Evolutionary conservation across 1,140 invertebrate species (phyloP), one percentile per base, ranked within the genome.

Genomic region (Latrodectus geometricus): DNA sequence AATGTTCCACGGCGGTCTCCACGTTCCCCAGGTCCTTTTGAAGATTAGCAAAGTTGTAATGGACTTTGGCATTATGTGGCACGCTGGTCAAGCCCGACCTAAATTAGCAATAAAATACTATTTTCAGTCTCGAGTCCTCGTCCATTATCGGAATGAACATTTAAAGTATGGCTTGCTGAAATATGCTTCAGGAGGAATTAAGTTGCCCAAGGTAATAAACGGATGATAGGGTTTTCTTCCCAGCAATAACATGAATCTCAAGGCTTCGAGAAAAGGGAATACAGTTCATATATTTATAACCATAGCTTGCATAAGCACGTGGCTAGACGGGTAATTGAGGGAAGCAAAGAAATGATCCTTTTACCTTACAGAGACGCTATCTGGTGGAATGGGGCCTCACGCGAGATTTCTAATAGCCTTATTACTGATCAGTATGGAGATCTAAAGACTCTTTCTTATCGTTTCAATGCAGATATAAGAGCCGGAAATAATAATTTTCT

Each of bases 21-120:
- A 93, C 92, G 54, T 94, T 93, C 15, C 91, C 92, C 21, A 93
- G 92, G 90, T 97, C 96, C 90, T 95, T 94, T 75, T 96, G 93
- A 90, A 96, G 95, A 92, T 97, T 97, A 35, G 94, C 96, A 90
- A 95, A 96, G 91, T 97, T 97, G 92, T 97, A 97, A 92, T 97
- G 96, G 92, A 96, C 94, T 92, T 97, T 97, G 56, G 96, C 96
- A 90, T 97, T 97, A 90, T 95, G 93, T 0, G 96, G 96, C 48
- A 96, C 90, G 11, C 95, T 94, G 88, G 93, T 92, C 68, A 97
- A 90, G n/a, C 96, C 96, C 17, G 96, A 94, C 90, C 96, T 97
- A 92, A 74, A 80, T 83, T 68, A 81, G 76, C 35, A 87, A 74
- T 76, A 87, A 84, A 87, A 78, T 66, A 77, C 70, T 68, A 80